Evolutionary conservation across 2,797 vertebrate genomes (phyloP), one percentile per base, ranked within the genome.

Genomic region (Aldrovandia affinis): DNA sequence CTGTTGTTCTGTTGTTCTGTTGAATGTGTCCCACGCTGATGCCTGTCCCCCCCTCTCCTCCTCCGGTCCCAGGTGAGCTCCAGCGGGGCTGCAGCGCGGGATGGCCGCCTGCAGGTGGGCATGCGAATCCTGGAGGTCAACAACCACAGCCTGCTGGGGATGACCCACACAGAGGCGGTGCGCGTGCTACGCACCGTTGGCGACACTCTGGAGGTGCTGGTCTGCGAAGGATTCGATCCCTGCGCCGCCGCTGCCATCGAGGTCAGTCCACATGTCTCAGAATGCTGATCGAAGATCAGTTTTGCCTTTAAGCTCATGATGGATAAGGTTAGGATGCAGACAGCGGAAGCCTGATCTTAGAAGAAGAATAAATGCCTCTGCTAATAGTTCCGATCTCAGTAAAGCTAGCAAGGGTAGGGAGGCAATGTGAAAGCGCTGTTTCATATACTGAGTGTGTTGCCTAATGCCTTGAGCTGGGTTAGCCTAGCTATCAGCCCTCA

Each of bases 71-170:
- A 99, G 98, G 97, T 99, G 91, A 99, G 97, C 92, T 97, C 97
- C 0, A 93, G 88, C 0, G 98, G 98, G 0, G 98, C 97, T 0
- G 98, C 98, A 0, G 97, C 97, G 0, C 94, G 98, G 0, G 98
- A 99, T 0, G 96, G 95, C 0, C 94, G 97, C 0, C 95, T 99
- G 83, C 91, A 92, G 18, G 95, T 97, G 9, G 98, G 98, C 0
- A 95, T 98, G 96, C 92, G 98, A 2, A 98, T 99, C 89, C 95
- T 99, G 70, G 98, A 99, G 91, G 98, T 99, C 93, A 98, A 99
- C 88, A 98, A 98, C 88, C 98, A 99, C 94, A 99, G 97, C 85
- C 90, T 99, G 87, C 94, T 99, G 92, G 98, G 98, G 0, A 97
- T 98, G 96, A 99, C 97, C 0, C 98, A 99, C 85, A 95, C 96